Evolutionary conservation across 2,797 vertebrate genomes (phyloP).

Genomic region (Acrocephalus scirpaceus): DNA sequence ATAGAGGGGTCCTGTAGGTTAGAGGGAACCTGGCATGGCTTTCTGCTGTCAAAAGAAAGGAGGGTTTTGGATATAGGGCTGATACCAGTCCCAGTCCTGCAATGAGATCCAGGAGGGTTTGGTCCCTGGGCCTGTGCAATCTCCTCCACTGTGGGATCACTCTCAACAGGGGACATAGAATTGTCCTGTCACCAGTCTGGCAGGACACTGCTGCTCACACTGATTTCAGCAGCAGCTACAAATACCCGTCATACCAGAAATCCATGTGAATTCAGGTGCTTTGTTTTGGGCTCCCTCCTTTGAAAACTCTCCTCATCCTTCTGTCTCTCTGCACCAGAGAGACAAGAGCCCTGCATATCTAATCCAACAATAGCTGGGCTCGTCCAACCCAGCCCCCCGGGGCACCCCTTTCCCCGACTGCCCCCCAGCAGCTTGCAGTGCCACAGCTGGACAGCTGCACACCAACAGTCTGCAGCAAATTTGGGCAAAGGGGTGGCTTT

Average conservation of each 20-base stretch:
- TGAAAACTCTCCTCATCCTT: not conserved
- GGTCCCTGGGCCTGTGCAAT: not conserved
- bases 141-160: not conserved
- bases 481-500: constrained; percentile 32
- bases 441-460: not conserved
- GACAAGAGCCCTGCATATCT: not conserved
- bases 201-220: not conserved
- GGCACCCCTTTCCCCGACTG: fast-evolving
- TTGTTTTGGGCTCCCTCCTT: not conserved
- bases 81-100: not conserved
- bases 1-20: not conserved
- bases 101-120: not conserved
- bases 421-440: not conserved
- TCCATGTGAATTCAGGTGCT: not conserved
- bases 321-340: not conserved
- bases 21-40: not conserved
- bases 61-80: not conserved
- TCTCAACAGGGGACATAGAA: not conserved
- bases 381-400: not conserved
- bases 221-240: not conserved
- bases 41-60: not conserved
- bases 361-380: not conserved
- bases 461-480: not conserved
- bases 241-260: not conserved
- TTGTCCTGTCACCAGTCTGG: not conserved